Percentiles rank a stretch among this genome's conserved stretches.
These are phyloP conservation scores for Strigamia crassipes DNA, from an alignment of 2,888 invertebrate species.

Conservation along the genomic window DNA sequence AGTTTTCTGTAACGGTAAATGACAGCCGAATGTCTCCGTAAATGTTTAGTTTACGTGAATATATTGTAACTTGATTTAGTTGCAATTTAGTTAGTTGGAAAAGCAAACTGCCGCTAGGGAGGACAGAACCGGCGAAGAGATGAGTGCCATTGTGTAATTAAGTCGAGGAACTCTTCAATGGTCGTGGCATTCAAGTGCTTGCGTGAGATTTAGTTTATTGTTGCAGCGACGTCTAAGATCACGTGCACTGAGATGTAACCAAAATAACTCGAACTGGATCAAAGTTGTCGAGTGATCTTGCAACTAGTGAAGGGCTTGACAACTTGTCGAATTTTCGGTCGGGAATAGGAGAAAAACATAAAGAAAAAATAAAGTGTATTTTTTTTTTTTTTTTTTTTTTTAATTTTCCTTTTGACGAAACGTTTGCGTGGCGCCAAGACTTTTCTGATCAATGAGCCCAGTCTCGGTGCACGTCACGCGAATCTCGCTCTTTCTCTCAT, in stretches of 20 bases:
- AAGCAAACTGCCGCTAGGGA: constrained; percentile 5
- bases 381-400: not conserved
- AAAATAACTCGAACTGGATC: not conserved
- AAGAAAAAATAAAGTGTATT: not conserved
- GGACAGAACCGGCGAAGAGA: not conserved
- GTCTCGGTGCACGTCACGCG: constrained; percentile 15
- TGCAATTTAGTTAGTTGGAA: not conserved
- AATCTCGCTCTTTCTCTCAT: constrained; percentile 18
- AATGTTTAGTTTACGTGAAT: not conserved
- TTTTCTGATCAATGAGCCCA: constrained; percentile 15
- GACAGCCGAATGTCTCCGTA: not conserved
- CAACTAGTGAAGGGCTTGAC: not conserved
- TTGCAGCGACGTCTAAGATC: not conserved
- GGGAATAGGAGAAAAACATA: not conserved
- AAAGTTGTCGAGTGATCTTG: not conserved
- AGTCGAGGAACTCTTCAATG: not conserved
- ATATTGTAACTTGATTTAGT: not conserved
- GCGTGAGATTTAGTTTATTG: not conserved
- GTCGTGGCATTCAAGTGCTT: not conserved
- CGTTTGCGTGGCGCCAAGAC: not conserved
- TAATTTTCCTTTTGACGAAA: not conserved
- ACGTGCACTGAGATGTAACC: not conserved
- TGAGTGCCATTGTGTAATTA: constrained; percentile 1
- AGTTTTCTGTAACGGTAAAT: not conserved
- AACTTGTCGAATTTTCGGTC: not conserved